Base-by-base conservation (phyloP, 2,113 vertebrate species). In the Daubentonia madagascariensis region DNA sequence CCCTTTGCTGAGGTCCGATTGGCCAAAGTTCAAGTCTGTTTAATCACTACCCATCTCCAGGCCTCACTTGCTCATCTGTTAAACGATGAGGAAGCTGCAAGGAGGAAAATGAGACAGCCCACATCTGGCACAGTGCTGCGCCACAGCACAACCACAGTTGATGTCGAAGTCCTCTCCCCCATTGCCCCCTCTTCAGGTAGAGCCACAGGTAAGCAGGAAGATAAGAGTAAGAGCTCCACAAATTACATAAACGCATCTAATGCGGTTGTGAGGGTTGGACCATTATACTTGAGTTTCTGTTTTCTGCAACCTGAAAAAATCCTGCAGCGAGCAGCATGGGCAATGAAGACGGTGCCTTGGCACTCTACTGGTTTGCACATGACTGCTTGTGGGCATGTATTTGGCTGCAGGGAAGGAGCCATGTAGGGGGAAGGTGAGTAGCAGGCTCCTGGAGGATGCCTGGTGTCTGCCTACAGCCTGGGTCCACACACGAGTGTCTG, bases 81-180 rank as follows among this genome's bases (percentile, higher is more conserved):
- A 48, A 35, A 40, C 0, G 0, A 37, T 4, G 7, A 50, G 5
- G 25, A 81, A 67, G 28, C 59, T n/a, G 43, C 1, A 1, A 4
- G 35, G 12, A n/a, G 7, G n/a, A 43, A 37, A 22, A 4, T 0
- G 1, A 79, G 57, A 54, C 0, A 18, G 22, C 5, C 35, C 5
- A 6, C 0, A 2, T 48, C 43, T 43, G 57, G 22, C 13, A 1
- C 0, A 5, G 37, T 3, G 8, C 50, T 10, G 35, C 8, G 7
- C 25, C 37, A 10, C 20, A 30, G n/a, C 6, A 52, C 17, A 16
- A 28, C 40, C 11, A 28, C 17, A 3, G 5, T 4, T 0, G 8
- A 6, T 28, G 52, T 3, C 30, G 37, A 40, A 20, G 5, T 32
- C 70, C 17, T 28, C 43, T 52, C 6, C 3, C 6, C 37, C 45